These are phyloP conservation scores for Chalcis sispes DNA, from an alignment of 2,888 invertebrate genomes.

Conservation along the genomic window DNA sequence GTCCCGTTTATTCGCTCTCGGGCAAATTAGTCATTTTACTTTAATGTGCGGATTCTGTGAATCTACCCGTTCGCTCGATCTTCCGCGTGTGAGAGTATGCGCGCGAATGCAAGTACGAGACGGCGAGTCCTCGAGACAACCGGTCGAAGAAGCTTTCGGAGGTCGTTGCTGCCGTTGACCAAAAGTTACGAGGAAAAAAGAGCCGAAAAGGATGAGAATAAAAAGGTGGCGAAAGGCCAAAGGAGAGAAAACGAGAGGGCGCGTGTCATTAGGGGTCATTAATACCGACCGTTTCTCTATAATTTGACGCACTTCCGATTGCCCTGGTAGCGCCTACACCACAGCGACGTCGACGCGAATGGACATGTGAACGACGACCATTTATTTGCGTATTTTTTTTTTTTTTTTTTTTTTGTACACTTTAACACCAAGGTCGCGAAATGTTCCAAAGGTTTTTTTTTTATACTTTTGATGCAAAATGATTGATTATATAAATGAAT, in stretches of 20 bases:
- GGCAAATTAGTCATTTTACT: slow-evolving; percentile 75
- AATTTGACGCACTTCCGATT: slow-evolving; percentile 75
- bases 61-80: slow-evolving; percentile 62
- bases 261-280: slow-evolving; percentile 75
- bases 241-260: slow-evolving; percentile 59
- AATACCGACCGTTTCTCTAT: slow-evolving; percentile 73
- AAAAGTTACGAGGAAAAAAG: slow-evolving; percentile 23
- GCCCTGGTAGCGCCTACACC: background rate
- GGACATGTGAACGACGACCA: background rate
- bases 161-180: slow-evolving; percentile 36
- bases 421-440: slow-evolving; percentile 1
- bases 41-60: slow-evolving; percentile 75
- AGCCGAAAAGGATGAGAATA: slow-evolving; percentile 26
- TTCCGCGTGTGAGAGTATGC: slow-evolving; percentile 1
- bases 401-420: background rate
- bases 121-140: background rate
- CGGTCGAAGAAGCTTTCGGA: slow-evolving; percentile 25
- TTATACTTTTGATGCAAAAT: no score
- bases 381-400: background rate
- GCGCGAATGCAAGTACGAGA: background rate
- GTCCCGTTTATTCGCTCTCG: slow-evolving; percentile 51
- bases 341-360: background rate
- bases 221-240: slow-evolving; percentile 54
- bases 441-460: no score
- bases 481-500: no score